phyloP scores from a whole-genome alignment of 2,888 invertebrate species.

The Nebria brevicollis region DNA sequence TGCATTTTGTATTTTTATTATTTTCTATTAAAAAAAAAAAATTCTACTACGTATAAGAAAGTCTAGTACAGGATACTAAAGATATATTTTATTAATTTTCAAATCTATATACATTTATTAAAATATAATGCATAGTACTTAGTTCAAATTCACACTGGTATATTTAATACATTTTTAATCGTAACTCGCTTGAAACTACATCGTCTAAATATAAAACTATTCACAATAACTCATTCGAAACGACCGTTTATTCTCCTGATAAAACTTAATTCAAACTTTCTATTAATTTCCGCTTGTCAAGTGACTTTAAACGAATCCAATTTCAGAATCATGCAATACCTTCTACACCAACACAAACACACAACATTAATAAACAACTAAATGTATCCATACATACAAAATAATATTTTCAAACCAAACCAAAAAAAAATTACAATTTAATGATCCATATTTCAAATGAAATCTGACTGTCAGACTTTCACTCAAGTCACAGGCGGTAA shows the following conservation, averaged over 20 bases:
- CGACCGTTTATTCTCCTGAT: conserved; percentile 6
- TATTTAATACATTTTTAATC: background rate
- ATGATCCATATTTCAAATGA: too few relatives aligned
- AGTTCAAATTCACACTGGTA: too few relatives aligned
- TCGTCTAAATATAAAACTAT: conserved; percentile 16
- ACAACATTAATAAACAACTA: background rate
- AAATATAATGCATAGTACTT: too few relatives aligned
- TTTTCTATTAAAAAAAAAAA: too few relatives aligned
- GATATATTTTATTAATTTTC: too few relatives aligned
- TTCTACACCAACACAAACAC: background rate
- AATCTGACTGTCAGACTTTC: too few relatives aligned
- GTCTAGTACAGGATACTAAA: background rate
- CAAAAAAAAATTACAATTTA: too few relatives aligned
- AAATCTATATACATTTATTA: too few relatives aligned
- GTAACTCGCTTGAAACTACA: conserved; percentile 9
- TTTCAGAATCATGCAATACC: background rate
- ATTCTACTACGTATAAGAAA: background rate
- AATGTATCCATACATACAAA: background rate
- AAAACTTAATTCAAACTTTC: conserved; percentile 39
- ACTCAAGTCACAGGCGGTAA: background rate
- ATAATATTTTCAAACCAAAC: too few relatives aligned
- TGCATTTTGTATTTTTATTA: too few relatives aligned
- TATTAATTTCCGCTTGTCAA: conserved; percentile 41
- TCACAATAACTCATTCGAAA: background rate
- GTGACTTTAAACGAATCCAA: conserved; percentile 28